These are phyloP conservation scores for Danaus melanippus DNA, from an alignment of 1,140 invertebrate genomes.

Conservation along the genomic window DNA sequence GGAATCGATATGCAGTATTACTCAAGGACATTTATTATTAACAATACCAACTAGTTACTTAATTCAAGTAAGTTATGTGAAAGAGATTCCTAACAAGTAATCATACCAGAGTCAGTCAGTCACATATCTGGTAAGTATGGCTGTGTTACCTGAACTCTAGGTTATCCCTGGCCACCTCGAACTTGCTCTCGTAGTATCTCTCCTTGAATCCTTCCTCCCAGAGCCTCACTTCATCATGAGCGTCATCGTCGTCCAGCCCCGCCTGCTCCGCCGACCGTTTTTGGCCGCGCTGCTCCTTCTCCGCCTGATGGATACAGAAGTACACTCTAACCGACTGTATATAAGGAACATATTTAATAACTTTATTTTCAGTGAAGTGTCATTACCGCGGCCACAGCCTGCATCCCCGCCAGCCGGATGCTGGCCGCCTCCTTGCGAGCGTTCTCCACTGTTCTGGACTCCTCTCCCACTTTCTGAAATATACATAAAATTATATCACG, in stretches of 20 bases:
- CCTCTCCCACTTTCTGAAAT: conserved; percentile 68
- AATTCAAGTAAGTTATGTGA: too few species aligned
- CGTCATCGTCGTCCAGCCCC: conserved; percentile 75
- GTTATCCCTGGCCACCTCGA: conserved; percentile 88
- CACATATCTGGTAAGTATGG: too few species aligned
- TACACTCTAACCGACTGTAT: background rate
- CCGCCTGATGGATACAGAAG: conserved; percentile 22
- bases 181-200: conserved; percentile 98
- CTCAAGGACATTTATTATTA: too few species aligned
- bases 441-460: conserved; percentile 71
- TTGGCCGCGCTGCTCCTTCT: conserved; percentile 25
- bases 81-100: too few species aligned
- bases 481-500: too few species aligned
- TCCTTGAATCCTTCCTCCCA: conserved; percentile 99
- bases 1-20: background rate
- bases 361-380: background rate
- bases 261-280: conserved; percentile 46
- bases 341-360: background rate
- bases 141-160: conserved; percentile 83
- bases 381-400: conserved; percentile 41
- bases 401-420: conserved; percentile 76
- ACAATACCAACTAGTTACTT: too few species aligned
- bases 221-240: conserved; percentile 93
- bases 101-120: too few species aligned
- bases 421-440: conserved; percentile 80